These are phyloP conservation scores for Melanotaenia duboulayi DNA, from an alignment of 2,113 vertebrate species.

Conservation along the genomic window DNA sequence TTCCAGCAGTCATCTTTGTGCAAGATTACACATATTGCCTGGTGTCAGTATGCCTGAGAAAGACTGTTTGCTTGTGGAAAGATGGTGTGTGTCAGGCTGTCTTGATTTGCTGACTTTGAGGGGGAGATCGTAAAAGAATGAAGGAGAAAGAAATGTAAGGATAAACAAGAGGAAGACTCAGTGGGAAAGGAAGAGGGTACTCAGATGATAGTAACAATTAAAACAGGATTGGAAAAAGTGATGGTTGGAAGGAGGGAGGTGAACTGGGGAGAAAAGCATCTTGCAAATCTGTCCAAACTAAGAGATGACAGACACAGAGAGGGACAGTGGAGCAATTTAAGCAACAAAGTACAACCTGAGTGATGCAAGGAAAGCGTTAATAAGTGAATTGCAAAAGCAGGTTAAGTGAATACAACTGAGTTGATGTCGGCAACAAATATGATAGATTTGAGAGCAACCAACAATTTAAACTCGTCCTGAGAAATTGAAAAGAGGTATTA, in stretches of 20 bases:
- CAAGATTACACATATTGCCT: conserved; percentile 40
- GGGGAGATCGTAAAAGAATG: conserved; percentile 19
- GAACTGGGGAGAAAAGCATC: not conserved
- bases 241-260: conserved; percentile 11
- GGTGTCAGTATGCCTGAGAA: conserved; percentile 16
- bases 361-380: no score
- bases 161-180: conserved; percentile 30
- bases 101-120: conserved; percentile 30
- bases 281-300: conserved; percentile 1
- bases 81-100: conserved; percentile 7
- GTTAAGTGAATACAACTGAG: no score
- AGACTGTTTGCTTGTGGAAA: conserved; percentile 16
- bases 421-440: no score
- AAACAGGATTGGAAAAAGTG: conserved; percentile 41
- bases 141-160: conserved; percentile 16
- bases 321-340: conserved; percentile 2
- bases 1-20: conserved; percentile 62
- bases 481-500: not conserved
- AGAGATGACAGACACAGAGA: conserved; percentile 7
- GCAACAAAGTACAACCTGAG: not conserved
- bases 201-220: conserved; percentile 25
- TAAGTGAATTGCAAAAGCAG: no score
- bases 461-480: not conserved
- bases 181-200: conserved; percentile 5
- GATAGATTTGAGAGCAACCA: no score